Conservation (phyloP, 2,797 vertebrate species). For the Serranus cabrilla region DNA sequence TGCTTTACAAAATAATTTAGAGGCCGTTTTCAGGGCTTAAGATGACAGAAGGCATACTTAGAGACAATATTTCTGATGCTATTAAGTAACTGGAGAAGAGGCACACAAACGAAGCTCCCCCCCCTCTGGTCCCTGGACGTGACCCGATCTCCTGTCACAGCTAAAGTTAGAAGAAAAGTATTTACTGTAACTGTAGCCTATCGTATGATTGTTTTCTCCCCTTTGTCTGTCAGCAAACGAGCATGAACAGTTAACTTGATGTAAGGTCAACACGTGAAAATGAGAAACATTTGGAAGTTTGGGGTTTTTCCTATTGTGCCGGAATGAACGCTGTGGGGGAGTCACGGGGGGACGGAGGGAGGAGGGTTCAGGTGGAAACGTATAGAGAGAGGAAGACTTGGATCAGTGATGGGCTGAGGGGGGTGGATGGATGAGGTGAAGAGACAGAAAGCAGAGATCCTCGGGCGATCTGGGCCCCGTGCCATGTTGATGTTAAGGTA, state of each 20-base stretch:
- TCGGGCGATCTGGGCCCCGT: slow-evolving; percentile 25
- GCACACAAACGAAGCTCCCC: too few relatives aligned
- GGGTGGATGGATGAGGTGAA: slow-evolving; percentile 45
- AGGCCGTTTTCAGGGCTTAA: too few relatives aligned
- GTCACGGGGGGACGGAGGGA: neutral
- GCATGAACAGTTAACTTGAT: slow-evolving; percentile 38
- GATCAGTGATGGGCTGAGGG: neutral
- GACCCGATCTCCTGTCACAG: slow-evolving; percentile 18
- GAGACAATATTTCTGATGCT: too few relatives aligned
- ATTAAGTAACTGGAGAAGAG: too few relatives aligned
- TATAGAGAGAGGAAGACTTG: slow-evolving; percentile 7
- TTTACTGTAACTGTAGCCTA: slow-evolving; percentile 37
- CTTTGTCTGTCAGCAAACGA: slow-evolving; percentile 22
- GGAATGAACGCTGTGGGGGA: neutral
- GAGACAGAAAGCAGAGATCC: slow-evolving; percentile 61
- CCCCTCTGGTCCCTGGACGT: too few relatives aligned
- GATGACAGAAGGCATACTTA: too few relatives aligned
- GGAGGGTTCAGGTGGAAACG: slow-evolving; percentile 25
- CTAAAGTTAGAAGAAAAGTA: slow-evolving; percentile 23
- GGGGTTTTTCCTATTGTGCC: neutral
- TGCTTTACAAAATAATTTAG: too few relatives aligned
- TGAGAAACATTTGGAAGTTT: slow-evolving; percentile 49
- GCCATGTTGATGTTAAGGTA: slow-evolving; percentile 62
- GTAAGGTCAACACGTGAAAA: slow-evolving; percentile 40
- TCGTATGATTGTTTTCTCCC: slow-evolving; percentile 31